Percentiles rank a stretch among this genome's conserved stretches.
Evolutionary conservation across 2,113 vertebrate species (phyloP).

Genomic region (Panthera leo): DNA sequence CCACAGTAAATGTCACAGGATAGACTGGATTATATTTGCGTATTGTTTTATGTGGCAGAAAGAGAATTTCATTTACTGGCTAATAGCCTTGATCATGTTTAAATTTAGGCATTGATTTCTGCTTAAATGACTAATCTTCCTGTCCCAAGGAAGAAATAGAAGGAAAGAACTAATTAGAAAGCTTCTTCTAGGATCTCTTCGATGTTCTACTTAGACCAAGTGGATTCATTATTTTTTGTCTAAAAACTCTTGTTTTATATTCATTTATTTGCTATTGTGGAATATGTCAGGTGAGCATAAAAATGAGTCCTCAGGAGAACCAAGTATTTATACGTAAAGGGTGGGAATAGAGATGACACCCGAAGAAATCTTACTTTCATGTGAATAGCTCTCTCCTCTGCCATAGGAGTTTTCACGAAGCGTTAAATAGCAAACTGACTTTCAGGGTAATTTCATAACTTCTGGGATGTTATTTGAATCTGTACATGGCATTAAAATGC

Average conservation of each 20-base stretch:
- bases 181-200: not conserved
- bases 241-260: not conserved
- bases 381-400: not conserved
- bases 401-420: not conserved
- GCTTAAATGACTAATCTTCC: not conserved
- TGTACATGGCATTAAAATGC: constrained; percentile 17
- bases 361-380: not conserved
- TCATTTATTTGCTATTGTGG: not conserved
- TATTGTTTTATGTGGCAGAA: not conserved
- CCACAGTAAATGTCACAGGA: not conserved
- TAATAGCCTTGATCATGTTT: not conserved
- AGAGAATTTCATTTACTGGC: not conserved
- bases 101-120: constrained; percentile 36
- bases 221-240: not conserved
- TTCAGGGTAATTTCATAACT: not conserved
- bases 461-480: not conserved
- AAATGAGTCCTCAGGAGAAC: not conserved
- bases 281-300: not conserved
- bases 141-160: not conserved
- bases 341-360: not conserved
- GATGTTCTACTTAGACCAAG: not conserved
- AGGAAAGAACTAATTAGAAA: not conserved
- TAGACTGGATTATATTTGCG: not conserved
- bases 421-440: not conserved
- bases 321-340: not conserved